Conservation (phyloP, 2,797 vertebrate genomes). For the Chiroxiphia lanceolata region DNA sequence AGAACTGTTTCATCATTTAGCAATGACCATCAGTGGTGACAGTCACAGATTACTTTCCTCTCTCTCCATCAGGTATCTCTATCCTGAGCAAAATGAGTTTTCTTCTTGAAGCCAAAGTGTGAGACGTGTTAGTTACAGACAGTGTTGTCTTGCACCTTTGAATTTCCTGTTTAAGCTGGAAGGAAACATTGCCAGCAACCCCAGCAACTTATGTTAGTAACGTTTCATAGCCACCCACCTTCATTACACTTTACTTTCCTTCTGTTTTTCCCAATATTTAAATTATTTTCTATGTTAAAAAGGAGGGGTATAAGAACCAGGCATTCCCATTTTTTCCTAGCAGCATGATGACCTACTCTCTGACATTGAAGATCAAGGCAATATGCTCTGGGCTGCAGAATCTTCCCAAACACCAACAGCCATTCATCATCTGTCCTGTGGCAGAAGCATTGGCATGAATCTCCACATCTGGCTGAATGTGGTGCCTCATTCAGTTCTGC, state of each 20-base stretch:
- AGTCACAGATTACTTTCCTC: not conserved
- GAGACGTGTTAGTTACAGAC: not conserved
- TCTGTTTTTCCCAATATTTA: conserved; percentile 21
- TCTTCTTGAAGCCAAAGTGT: not conserved
- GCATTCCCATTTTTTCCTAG: not conserved
- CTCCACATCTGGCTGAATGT: conserved; percentile 4
- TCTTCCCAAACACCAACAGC: not conserved
- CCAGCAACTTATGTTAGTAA: not conserved
- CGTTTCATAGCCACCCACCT: conserved; percentile 11
- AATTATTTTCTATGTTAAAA: not conserved
- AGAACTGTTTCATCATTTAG: not conserved
- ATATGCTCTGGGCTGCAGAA: not conserved
- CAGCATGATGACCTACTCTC: not conserved
- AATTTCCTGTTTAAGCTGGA: conserved; percentile 4
- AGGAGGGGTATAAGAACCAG: not conserved
- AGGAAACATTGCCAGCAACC: not conserved
- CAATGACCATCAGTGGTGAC: not conserved
- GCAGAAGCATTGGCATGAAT: conserved; percentile 1
- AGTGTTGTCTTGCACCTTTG: conserved; percentile 3
- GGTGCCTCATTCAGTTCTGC: not conserved
- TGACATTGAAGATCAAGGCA: conserved; percentile 12
- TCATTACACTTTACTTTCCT: not conserved
- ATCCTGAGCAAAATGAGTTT: not conserved
- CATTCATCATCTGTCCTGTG: conserved; percentile 39
- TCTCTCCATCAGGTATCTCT: not conserved